A percentile compares a stretch with the other conserved stretches of the same genome.
Conservation (phyloP, 2,888 invertebrate species). For the Vannuccia rotundouncinata region DNA sequence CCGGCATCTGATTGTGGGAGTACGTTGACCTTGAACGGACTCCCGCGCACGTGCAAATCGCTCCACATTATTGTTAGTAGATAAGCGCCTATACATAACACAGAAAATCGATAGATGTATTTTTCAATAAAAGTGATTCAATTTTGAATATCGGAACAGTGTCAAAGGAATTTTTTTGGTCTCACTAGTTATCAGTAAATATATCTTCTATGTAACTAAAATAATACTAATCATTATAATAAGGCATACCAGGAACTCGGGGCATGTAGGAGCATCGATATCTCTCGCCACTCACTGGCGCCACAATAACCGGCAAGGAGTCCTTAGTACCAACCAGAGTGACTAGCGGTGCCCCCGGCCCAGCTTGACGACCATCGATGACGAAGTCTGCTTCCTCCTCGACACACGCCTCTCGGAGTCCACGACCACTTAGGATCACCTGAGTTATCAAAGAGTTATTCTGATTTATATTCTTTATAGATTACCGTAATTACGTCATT, state of each 20-base stretch:
- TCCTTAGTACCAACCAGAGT: neutral
- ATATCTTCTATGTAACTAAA: too few relatives aligned
- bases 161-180: too few relatives aligned
- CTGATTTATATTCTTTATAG: too few relatives aligned
- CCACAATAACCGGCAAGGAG: neutral
- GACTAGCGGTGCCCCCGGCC: neutral
- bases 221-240: too few relatives aligned
- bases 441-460: too few relatives aligned
- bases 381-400: constrained; percentile 30
- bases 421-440: constrained; percentile 30
- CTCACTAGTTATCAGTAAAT: too few relatives aligned
- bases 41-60: constrained; percentile 66
- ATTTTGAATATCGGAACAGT: too few relatives aligned
- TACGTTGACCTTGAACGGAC: constrained; percentile 61
- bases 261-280: constrained; percentile 27
- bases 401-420: constrained; percentile 15
- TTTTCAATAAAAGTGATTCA: too few relatives aligned
- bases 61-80: constrained; percentile 81
- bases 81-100: constrained; percentile 58
- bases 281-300: neutral
- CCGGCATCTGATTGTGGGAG: constrained; percentile 29
- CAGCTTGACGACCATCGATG: constrained; percentile 29
- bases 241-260: constrained; percentile 41
- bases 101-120: too few relatives aligned
- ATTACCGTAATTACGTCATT: too few relatives aligned